Evolutionary conservation across 2,797 vertebrate species (phyloP), one percentile per base, ranked within the genome.

Genomic region (Mormyrus proboscirostris): DNA sequence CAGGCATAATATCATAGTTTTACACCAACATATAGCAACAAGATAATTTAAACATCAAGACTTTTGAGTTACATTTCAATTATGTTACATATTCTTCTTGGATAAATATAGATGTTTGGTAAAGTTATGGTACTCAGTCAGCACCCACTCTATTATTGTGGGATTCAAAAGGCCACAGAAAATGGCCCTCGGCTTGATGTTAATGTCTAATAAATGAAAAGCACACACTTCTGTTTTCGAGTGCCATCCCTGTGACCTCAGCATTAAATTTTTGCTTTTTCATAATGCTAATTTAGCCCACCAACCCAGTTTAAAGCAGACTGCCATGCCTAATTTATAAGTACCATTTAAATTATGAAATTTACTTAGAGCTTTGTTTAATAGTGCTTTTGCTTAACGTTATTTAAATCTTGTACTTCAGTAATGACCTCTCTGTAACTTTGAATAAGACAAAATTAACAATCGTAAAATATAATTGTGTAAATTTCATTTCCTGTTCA

Each of bases 351-450:
- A 79, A 79, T 44, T 38, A 19, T 41, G 73, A 38, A 79, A 79
- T 79, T 16, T 79, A 69, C 65, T 69, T 69, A 69, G 10, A 69
- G 62, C 62, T 69, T 69, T 33, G 65, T 69, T 69, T 69, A 69
- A 69, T 14, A 33, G 65, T 69, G 65, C 65, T 33, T 59, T 41
- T 79, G 73, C 73, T 79, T 79, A 79, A n/a, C 3, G 38, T 79
- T 79, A 79, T 44, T 79, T 79, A 79, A 79, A 79, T 79, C 5
- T 41, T 79, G 14, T 79, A 87, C 73, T 79, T 79, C 38, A 79
- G 73, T 44, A 79, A 44, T 44, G 44, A 8, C 33, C 73, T 79
- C 16, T 44, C 73, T 0, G 38, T 79, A 16, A 79, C 16, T 79
- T 44, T 79, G 73, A 79, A 79, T 79, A 44, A 44, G 38, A 44